phyloP scores from a whole-genome alignment of 2,888 invertebrate species.

The Dorcus parallelipipedus region DNA sequence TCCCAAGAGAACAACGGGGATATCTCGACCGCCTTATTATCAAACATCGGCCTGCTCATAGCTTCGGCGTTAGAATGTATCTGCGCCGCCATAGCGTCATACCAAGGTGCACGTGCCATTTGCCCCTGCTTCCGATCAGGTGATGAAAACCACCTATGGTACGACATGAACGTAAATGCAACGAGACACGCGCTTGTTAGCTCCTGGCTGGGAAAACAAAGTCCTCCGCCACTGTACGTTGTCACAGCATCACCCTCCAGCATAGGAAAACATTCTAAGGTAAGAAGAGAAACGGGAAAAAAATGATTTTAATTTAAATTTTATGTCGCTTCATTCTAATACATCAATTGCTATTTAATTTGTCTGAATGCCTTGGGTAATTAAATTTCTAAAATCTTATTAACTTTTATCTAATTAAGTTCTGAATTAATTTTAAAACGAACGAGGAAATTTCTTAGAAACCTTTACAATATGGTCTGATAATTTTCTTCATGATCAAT shows the following conservation, averaged over 20 bases:
- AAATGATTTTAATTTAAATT: too few relatives aligned
- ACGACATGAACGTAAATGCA: constrained; percentile 7
- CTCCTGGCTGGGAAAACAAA: constrained; percentile 57
- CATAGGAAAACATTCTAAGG: constrained; percentile 28
- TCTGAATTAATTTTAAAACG: too few relatives aligned
- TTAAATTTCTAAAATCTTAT: too few relatives aligned
- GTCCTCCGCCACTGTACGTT: constrained; percentile 39
- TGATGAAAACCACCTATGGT: constrained; percentile 26
- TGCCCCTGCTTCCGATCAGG: constrained; percentile 57
- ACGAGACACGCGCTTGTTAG: constrained; percentile 51
- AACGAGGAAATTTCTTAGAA: too few relatives aligned
- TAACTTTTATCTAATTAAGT: too few relatives aligned
- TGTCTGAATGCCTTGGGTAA: too few relatives aligned
- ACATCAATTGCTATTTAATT: too few relatives aligned
- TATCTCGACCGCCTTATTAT: constrained; percentile 54
- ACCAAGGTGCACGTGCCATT: constrained; percentile 54
- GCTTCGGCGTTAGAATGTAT: constrained; percentile 58
- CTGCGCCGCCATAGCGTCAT: constrained; percentile 53
- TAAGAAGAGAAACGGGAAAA: constrained; percentile 15
- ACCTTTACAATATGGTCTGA: too few relatives aligned
- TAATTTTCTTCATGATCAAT: too few relatives aligned
- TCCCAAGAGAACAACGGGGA: not conserved
- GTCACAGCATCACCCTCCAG: constrained; percentile 38
- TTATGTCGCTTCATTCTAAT: too few relatives aligned
- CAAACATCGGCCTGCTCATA: constrained; percentile 61